Conservation (phyloP, 1,140 invertebrate species). For the Leptinotarsa texana region DNA sequence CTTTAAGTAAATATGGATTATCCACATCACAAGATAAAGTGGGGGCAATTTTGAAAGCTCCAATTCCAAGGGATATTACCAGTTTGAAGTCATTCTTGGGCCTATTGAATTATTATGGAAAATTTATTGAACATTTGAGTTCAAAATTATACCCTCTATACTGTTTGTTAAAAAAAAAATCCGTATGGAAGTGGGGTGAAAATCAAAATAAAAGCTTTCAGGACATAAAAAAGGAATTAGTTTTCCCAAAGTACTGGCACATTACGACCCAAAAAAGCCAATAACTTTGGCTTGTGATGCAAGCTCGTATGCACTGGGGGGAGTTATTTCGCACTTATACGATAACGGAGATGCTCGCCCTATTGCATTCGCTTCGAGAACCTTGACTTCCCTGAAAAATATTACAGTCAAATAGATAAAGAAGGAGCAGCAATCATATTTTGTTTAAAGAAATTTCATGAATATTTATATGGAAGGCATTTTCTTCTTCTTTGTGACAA, state of each 20-base stretch:
- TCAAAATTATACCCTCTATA: constrained; percentile 38
- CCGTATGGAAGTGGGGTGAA: constrained; percentile 39
- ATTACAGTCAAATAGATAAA: constrained; percentile 61
- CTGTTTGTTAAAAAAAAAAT: constrained; percentile 40
- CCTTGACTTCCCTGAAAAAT: constrained; percentile 51
- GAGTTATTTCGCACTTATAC: constrained; percentile 55
- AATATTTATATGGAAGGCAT: constrained; percentile 32
- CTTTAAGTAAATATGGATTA: constrained; percentile 47
- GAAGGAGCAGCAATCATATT: constrained; percentile 60
- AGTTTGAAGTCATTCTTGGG: constrained; percentile 47
- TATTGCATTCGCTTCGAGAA: constrained; percentile 57
- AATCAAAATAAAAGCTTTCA: constrained; percentile 43
- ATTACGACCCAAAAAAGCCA: constrained; percentile 53
- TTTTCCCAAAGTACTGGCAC: constrained; percentile 50
- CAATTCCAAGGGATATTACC: constrained; percentile 27
- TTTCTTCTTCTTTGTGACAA: neutral
- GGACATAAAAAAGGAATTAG: constrained; percentile 44
- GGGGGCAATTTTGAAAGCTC: neutral
- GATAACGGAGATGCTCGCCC: constrained; percentile 54
- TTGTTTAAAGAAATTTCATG: constrained; percentile 56
- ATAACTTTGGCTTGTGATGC: constrained; percentile 52
- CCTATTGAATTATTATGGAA: constrained; percentile 55
- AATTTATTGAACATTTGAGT: constrained; percentile 44
- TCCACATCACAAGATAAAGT: constrained; percentile 37
- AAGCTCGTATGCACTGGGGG: constrained; percentile 54